Percentiles rank a stretch among this genome's conserved stretches.
phyloP scores from a whole-genome alignment of 2,113 vertebrate species.

The Sporophila hypoxantha region DNA sequence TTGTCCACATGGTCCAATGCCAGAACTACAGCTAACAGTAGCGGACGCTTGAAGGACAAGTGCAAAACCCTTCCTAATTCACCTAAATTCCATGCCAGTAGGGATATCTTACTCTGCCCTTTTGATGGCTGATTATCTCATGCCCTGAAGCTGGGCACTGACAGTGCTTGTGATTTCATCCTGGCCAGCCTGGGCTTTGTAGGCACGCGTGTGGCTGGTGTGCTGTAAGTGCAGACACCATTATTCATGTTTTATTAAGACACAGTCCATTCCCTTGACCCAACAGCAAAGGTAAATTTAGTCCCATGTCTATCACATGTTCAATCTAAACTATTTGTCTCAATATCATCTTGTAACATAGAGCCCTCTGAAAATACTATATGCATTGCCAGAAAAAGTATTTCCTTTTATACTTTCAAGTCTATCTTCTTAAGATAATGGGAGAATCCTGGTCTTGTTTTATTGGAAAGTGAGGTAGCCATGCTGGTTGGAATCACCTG shows the following conservation, averaged over 20 bases:
- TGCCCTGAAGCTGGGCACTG: neutral
- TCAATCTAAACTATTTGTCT: neutral
- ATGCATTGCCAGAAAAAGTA: neutral
- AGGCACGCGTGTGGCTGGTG: neutral
- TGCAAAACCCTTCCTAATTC: neutral
- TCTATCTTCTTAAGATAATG: neutral
- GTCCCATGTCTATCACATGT: neutral
- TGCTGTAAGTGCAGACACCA: neutral
- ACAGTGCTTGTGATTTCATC: neutral
- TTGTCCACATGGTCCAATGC: neutral
- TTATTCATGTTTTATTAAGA: neutral
- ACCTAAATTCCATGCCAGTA: neutral
- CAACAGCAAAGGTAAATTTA: neutral
- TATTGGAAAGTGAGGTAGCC: neutral
- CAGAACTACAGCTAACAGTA: neutral
- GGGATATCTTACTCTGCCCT: neutral
- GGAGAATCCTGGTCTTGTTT: neutral
- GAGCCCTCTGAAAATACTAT: neutral
- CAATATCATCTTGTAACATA: neutral
- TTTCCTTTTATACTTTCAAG: neutral
- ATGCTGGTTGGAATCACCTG: neutral
- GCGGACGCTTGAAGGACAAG: neutral
- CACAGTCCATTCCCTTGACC: neutral
- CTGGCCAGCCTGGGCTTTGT: neutral
- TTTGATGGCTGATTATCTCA: neutral